Evolutionary conservation across 2,797 vertebrate genomes (phyloP), one percentile per base, ranked within the genome.

Genomic region (Sebastes oblongus): DNA sequence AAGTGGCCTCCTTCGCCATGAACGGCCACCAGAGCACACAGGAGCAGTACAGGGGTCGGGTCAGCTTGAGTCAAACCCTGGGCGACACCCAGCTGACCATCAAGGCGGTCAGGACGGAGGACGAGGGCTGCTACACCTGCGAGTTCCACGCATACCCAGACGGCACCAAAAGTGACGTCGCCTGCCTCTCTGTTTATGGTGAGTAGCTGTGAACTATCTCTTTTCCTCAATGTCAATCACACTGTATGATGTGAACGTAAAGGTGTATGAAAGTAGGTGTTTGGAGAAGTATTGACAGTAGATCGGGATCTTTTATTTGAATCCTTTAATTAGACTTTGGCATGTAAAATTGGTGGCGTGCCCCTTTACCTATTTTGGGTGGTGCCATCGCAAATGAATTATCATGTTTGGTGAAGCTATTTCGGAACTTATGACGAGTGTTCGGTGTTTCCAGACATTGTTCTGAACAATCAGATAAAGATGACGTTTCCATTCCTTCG

Each of bases 51-150:
- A 27, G 1, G 12, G 86, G 59, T 1, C 89, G 93, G 3, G 70
- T 94, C 0, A 80, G 72, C 36, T 75, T 96, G 77, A 95, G 92
- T 80, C 69, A 1, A 3, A 90, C 91, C 2, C 81, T 96, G 67
- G 88, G 77, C 1, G 73, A 94, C 67, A 95, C 89, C 14, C 78
- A 72, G 58, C 90, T 96, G 34, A 91, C 79, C 80, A 86, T 96
- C 74, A 22, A 34, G 60, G 13, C 59, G 6, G 91, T 95, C 24
- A 78, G 66, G 56, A 92, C 87, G 3, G 93, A 95, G 81, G 96
- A 96, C 2, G 95, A 96, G 76, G 95, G 89, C 29, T 96, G 96
- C 92, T 96, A 96, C 90, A 95, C 93, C 78, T 96, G 96, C 18
- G 92, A 95, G 80, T 96, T 96, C 72, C 92, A 96, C 91, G 89